Conservation (phyloP, 2,797 vertebrate genomes). For the Scarus forsteni region DNA sequence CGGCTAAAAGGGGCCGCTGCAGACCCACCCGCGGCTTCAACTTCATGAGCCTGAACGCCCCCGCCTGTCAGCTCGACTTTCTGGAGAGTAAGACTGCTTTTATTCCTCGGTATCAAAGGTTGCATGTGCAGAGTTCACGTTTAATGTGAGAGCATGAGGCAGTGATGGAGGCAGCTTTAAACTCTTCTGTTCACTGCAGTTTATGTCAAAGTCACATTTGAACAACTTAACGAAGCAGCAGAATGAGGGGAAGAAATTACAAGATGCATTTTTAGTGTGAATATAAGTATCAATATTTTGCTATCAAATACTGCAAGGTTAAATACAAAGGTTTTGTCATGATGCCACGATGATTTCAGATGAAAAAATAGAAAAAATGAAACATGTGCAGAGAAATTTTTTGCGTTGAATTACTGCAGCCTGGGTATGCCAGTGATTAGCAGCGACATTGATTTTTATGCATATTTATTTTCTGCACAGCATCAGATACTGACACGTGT, state of each 20-base stretch:
- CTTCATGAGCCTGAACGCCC: slow-evolving; percentile 86
- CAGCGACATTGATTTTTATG: too few species aligned
- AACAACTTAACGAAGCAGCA: background rate
- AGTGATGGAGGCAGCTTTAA: background rate
- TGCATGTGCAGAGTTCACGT: background rate
- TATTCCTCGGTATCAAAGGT: background rate
- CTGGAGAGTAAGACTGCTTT: slow-evolving; percentile 89
- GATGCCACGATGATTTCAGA: too few species aligned
- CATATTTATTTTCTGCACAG: too few species aligned
- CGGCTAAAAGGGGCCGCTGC: slow-evolving; percentile 67
- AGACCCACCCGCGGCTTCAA: slow-evolving; percentile 92
- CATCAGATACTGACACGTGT: too few species aligned
- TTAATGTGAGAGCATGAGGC: slow-evolving; percentile 17
- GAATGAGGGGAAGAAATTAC: background rate
- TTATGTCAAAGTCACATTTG: background rate
- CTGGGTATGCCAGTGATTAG: too few species aligned
- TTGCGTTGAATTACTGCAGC: too few species aligned
- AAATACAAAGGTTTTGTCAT: too few species aligned
- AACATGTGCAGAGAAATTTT: too few species aligned
- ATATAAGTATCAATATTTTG: too few species aligned
- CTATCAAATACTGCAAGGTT: too few species aligned
- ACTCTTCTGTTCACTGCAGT: slow-evolving; percentile 3
- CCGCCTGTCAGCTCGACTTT: slow-evolving; percentile 88
- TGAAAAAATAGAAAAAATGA: too few species aligned
- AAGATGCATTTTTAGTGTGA: too few species aligned